Evolutionary conservation across 2,888 invertebrate genomes (phyloP), one percentile per base, ranked within the genome.

Genomic region (Ramazzottius varieornatus): DNA sequence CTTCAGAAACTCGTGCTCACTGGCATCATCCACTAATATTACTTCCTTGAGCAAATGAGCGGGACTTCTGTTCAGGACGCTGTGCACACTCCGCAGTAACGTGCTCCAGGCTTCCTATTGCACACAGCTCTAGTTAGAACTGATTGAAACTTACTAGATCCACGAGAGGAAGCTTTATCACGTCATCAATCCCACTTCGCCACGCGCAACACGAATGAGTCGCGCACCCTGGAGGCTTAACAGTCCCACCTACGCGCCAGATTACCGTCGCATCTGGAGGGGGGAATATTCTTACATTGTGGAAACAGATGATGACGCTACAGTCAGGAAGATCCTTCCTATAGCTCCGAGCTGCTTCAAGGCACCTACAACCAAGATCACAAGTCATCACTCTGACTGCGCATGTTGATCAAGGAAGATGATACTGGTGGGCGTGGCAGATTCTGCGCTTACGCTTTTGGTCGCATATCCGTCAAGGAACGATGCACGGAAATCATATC

Each of bases 21-120:
- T 92, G 76, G 83, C 92, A 74, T 98, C 98, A 74, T 98, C 98
- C 16, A 98, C 96, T 1, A 98, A 82, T 71, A 98, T 84, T 66
- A 98, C 84, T 75, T 94, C 92, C 72, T 88, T 85, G 71, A 98
- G 84, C 66, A 96, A 82, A 71, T 86, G 83, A 16, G 82, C 77
- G 0, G 96, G 96, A 0, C 96, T 93, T 69, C 91, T 81, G 75
- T 98, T 92, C 66, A 98, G 77, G 20, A 98, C 90, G 4, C 91
- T 92, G 78, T 94, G 93, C 1, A 96, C 92, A 0, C 96, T 94
- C 65, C 96, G 81, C 67, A 96, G 78, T 33, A 98, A 80, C 20
- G 94, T 93, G 0, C 92, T 90, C 94, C 96, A 96, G 1, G 96
- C 96, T 79, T 98, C 98, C 77, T 98, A 98, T 80, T 98, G 96